Evolutionary conservation across 2,888 invertebrate species (phyloP).

Genomic region (Caenorhabditis afra): DNA sequence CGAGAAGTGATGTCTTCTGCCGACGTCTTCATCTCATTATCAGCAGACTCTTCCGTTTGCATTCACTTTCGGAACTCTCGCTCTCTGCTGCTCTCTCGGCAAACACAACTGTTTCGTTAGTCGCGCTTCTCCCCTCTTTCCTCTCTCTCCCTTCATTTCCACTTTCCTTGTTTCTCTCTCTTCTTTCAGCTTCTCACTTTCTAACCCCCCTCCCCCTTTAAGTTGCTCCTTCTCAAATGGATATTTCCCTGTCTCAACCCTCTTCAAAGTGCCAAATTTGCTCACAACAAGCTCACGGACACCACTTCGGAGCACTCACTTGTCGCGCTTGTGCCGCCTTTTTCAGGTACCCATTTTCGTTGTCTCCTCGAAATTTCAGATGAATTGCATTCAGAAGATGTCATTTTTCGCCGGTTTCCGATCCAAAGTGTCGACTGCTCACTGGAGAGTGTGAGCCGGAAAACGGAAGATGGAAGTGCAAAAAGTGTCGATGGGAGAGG

Average conservation of each 20-base stretch:
- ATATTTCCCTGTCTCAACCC: background rate
- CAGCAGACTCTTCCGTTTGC: too few species aligned
- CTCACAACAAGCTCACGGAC: conserved; percentile 12
- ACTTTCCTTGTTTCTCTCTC: too few species aligned
- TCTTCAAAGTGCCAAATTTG: conserved; percentile 17
- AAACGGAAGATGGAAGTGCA: conserved; percentile 21
- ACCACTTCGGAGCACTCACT: conserved; percentile 29
- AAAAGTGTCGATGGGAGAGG: conserved; percentile 14
- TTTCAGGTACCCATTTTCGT: conserved; percentile 29
- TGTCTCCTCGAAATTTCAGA: background rate
- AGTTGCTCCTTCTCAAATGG: too few species aligned
- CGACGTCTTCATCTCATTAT: too few species aligned
- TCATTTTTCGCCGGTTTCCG: background rate
- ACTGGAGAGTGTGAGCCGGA: background rate
- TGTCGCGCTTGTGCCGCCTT: conserved; percentile 37
- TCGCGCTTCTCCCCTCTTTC: too few species aligned
- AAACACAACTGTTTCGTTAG: too few species aligned
- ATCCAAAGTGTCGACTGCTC: background rate
- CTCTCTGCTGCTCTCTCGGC: too few species aligned
- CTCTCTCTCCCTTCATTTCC: too few species aligned
- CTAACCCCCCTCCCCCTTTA: too few species aligned
- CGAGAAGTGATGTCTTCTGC: too few species aligned
- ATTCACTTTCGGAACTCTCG: too few species aligned
- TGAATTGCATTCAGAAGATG: background rate
- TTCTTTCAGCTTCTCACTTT: too few species aligned